Conservation (phyloP, 1,140 invertebrate genomes). For the Bombus superbus region DNA sequence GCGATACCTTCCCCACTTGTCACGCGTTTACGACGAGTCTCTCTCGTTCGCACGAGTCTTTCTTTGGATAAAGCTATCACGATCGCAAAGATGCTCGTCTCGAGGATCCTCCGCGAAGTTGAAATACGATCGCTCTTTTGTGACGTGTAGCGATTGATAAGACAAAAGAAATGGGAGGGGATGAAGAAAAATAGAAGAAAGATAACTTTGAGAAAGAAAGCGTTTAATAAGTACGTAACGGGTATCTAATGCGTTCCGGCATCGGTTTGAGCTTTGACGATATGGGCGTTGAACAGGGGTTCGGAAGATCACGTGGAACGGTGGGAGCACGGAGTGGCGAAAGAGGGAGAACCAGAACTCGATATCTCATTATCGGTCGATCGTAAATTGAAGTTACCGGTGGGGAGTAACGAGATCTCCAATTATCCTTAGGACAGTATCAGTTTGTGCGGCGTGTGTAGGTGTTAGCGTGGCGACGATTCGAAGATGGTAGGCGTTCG, state of each 20-base stretch:
- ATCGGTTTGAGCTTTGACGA: constrained; percentile 53
- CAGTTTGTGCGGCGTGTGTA: constrained; percentile 42
- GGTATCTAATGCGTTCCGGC: constrained; percentile 43
- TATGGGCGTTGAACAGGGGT: neutral
- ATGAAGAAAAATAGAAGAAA: neutral
- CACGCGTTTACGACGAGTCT: neutral
- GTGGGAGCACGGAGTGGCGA: constrained; percentile 18
- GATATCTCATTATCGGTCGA: constrained; percentile 73
- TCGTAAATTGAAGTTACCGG: constrained; percentile 68
- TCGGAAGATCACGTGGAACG: neutral
- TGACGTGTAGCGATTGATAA: neutral
- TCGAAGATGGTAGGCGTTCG: constrained; percentile 20
- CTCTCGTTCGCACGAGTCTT: neutral
- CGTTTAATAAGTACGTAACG: constrained; percentile 52
- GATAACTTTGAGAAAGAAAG: neutral
- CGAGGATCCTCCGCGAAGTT: neutral
- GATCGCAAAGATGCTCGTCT: neutral
- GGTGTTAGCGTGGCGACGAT: constrained; percentile 20
- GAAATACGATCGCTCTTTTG: neutral
- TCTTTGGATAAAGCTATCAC: neutral
- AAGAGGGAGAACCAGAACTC: constrained; percentile 48
- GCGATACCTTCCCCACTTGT: neutral
- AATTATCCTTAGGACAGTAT: constrained; percentile 71
- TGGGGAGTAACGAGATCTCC: constrained; percentile 73
- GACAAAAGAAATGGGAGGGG: too few species aligned